A percentile compares a stretch with the other conserved stretches of the same genome.
Conservation (phyloP, 2,888 invertebrate genomes). For the Didymodactylos carnosus region DNA sequence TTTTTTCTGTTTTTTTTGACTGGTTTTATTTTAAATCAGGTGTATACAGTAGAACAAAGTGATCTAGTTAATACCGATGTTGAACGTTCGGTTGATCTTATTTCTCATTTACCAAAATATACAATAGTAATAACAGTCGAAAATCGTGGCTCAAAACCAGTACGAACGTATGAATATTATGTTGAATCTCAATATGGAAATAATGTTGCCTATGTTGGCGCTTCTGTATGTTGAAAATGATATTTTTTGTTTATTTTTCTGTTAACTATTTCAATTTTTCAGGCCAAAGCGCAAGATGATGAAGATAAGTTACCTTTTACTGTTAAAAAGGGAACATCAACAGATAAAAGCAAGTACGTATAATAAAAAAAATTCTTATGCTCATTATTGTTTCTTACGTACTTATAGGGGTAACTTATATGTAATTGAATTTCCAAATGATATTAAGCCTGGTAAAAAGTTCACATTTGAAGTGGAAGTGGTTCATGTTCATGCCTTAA, state of each 20-base stretch:
- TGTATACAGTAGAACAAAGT: background rate
- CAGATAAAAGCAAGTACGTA: background rate
- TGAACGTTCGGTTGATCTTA: constrained; percentile 63
- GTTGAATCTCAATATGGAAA: constrained; percentile 46
- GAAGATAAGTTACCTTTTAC: too few species aligned
- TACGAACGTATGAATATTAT: constrained; percentile 50
- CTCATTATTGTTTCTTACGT: background rate
- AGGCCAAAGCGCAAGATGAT: background rate
- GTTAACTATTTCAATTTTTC: background rate
- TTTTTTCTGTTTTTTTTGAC: too few species aligned
- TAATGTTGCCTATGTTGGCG: constrained; percentile 54
- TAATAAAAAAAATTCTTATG: background rate
- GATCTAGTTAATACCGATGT: constrained; percentile 43
- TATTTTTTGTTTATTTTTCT: background rate
- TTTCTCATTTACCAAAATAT: constrained; percentile 69
- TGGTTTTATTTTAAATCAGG: too few species aligned
- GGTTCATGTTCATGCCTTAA: constrained; percentile 52
- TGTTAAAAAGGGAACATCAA: too few species aligned
- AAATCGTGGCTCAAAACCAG: constrained; percentile 50
- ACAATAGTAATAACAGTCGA: constrained; percentile 57
- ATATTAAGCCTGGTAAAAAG: constrained; percentile 24
- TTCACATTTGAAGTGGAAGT: constrained; percentile 43
- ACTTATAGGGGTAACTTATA: constrained; percentile 19
- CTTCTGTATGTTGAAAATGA: constrained; percentile 37
- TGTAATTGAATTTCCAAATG: constrained; percentile 22